Evolutionary conservation across 2,797 vertebrate species (phyloP).

Genomic region (Aeoliscus strigatus): DNA sequence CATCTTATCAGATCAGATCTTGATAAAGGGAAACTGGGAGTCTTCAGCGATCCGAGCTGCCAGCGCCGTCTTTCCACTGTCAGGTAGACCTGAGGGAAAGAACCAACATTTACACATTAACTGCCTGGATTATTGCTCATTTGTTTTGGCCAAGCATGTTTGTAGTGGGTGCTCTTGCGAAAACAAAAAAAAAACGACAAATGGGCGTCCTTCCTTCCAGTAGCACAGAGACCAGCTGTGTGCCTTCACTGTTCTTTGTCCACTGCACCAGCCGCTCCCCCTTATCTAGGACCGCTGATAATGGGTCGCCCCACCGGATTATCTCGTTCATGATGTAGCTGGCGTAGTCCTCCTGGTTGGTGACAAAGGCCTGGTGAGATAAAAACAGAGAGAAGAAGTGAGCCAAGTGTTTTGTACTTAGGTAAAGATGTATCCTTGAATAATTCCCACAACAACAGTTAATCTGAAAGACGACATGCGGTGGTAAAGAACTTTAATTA

Average conservation of each 20-base stretch:
- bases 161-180: too few species aligned
- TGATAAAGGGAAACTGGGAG: constrained; percentile 96
- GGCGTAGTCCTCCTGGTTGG: constrained; percentile 96
- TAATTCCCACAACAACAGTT: not conserved
- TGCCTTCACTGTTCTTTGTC: constrained; percentile 96
- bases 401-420: not conserved
- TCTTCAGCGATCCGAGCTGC: constrained; percentile 94
- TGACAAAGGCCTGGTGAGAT: constrained; percentile 86
- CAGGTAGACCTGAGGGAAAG: constrained; percentile 87
- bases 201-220: constrained; percentile 81
- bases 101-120: too few species aligned
- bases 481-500: too few species aligned
- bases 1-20: constrained; percentile 99
- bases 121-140: too few species aligned
- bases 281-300: constrained; percentile 88
- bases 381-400: not conserved
- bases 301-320: constrained; percentile 96
- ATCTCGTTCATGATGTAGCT: constrained; percentile 98
- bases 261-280: constrained; percentile 95
- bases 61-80: constrained; percentile 94
- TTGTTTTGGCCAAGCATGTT: too few species aligned
- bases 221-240: constrained; percentile 89
- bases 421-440: too few species aligned
- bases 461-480: not conserved
- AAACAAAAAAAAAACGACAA: too few species aligned